A percentile compares a stretch with the other conserved stretches of the same genome.
These are phyloP conservation scores for Cinclus cinclus DNA, from an alignment of 2,113 vertebrate genomes.

Conservation along the genomic window DNA sequence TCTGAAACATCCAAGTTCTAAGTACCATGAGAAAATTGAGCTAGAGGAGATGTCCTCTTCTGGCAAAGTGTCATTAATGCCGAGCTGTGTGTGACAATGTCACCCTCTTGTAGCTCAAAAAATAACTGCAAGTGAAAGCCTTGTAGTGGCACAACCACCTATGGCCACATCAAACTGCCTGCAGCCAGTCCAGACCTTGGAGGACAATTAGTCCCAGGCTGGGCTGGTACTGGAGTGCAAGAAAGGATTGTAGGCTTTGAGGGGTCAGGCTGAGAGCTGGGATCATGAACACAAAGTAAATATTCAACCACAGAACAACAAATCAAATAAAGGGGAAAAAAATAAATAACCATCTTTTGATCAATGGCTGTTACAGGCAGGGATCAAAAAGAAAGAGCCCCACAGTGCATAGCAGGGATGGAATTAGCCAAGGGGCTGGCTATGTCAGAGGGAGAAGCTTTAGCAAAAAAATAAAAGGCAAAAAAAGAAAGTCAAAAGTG, in stretches of 20 bases:
- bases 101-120: conserved; percentile 24
- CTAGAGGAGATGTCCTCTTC: not conserved
- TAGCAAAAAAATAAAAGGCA: not conserved
- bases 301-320: not conserved
- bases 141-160: not conserved
- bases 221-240: not conserved
- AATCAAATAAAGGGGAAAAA: not conserved
- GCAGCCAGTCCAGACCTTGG: not conserved
- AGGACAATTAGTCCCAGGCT: not conserved
- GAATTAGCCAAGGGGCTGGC: not conserved
- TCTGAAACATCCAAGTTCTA: not conserved
- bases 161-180: not conserved
- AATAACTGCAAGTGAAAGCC: not conserved
- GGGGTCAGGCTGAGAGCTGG: not conserved
- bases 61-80: not conserved
- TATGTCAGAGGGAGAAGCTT: not conserved
- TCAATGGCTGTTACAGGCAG: not conserved
- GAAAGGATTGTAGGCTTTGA: not conserved
- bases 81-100: not conserved
- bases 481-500: not conserved
- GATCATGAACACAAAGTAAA: not conserved
- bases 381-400: not conserved
- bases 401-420: not conserved
- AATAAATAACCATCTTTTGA: not conserved
- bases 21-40: not conserved